These are phyloP conservation scores for Eutolmus rufibarbis DNA, from an alignment of 2,888 invertebrate genomes.

Conservation along the genomic window DNA sequence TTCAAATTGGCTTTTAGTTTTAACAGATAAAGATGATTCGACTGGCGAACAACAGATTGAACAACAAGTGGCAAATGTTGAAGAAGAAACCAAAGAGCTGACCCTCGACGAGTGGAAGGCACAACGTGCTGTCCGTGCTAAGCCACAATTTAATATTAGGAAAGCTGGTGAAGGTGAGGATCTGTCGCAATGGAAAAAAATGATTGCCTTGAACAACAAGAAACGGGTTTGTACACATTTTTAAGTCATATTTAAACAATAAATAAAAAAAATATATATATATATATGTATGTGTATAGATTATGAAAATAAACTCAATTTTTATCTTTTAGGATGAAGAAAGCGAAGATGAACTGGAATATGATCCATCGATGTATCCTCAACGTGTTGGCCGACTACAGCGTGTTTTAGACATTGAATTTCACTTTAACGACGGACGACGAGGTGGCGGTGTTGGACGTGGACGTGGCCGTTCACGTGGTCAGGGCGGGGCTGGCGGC, in stretches of 20 bases:
- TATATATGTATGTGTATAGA: no score
- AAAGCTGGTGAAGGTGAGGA: slow-evolving; percentile 96
- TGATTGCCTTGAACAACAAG: slow-evolving; percentile 80
- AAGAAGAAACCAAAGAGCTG: slow-evolving; percentile 82
- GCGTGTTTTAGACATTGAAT: slow-evolving; percentile 85
- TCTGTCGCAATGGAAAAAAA: slow-evolving; percentile 89
- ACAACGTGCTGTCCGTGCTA: slow-evolving; percentile 77
- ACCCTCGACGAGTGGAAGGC: slow-evolving; percentile 96
- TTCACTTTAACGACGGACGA: slow-evolving; percentile 83
- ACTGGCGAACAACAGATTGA: slow-evolving; percentile 59
- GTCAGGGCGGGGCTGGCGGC: slow-evolving; percentile 59
- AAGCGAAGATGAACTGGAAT: slow-evolving; percentile 74
- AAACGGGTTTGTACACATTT: slow-evolving; percentile 67
- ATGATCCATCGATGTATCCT: slow-evolving; percentile 79
- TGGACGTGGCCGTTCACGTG: slow-evolving; percentile 69
- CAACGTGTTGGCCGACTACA: slow-evolving; percentile 88
- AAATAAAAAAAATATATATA: no score
- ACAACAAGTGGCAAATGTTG: slow-evolving; percentile 63
- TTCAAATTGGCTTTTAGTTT: neutral
- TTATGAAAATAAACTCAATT: no score
- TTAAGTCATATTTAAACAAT: no score
- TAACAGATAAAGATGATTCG: slow-evolving; percentile 58
- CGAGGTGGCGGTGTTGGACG: slow-evolving; percentile 74
- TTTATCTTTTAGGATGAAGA: slow-evolving; percentile 67
- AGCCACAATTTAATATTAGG: slow-evolving; percentile 89